phyloP scores from a whole-genome alignment of 2,113 vertebrate species.

The Pelobates fuscus region DNA sequence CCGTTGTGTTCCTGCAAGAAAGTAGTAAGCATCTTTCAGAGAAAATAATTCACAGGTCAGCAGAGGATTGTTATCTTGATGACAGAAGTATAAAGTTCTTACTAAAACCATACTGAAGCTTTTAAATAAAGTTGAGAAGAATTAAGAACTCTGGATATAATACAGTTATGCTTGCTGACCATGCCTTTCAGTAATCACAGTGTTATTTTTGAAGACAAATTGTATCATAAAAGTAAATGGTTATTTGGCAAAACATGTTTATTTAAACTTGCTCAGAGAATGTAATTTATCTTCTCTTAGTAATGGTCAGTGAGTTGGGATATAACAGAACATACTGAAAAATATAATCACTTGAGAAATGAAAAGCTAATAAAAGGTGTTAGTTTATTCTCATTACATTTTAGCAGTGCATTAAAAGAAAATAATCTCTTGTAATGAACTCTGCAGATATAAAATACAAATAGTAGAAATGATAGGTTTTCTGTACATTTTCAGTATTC shows the following conservation, averaged over 20 bases:
- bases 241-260: background rate
- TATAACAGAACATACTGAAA: background rate
- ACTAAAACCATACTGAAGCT: constrained; percentile 18
- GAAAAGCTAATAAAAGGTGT: background rate
- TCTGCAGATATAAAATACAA: too few species aligned
- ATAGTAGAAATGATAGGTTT: too few species aligned
- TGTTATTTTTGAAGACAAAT: constrained; percentile 12
- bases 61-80: constrained; percentile 14
- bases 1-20: background rate
- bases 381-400: background rate
- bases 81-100: background rate
- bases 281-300: background rate
- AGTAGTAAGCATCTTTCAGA: background rate
- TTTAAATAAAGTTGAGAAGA: constrained; percentile 7
- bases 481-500: too few species aligned
- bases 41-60: constrained; percentile 18
- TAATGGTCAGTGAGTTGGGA: too few species aligned
- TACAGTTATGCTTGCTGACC: constrained; percentile 4
- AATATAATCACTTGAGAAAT: background rate
- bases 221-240: background rate
- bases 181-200: background rate
- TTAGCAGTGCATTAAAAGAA: background rate
- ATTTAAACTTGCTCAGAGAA: background rate
- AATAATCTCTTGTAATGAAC: too few species aligned
- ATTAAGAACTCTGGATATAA: constrained; percentile 8